Percentiles rank a stretch among this genome's conserved stretches.
These are phyloP conservation scores for Porites cylindrica DNA, from an alignment of 92 coral and sea anemone genomes.

Conservation along the genomic window DNA sequence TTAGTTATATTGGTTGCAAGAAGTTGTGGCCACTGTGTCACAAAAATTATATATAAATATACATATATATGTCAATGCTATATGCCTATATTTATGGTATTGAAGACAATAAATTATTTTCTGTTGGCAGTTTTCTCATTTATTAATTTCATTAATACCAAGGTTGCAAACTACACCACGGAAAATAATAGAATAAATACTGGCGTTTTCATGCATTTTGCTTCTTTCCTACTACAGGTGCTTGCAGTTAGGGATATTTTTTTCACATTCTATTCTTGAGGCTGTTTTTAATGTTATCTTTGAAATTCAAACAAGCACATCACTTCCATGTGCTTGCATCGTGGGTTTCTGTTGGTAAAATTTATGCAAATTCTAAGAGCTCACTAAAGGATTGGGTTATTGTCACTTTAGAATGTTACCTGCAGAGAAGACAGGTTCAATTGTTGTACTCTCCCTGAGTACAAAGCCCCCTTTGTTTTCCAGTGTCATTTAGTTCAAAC, in stretches of 20 bases:
- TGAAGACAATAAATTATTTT: slow-evolving; percentile 76
- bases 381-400: slow-evolving; percentile 33
- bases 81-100: slow-evolving; percentile 73
- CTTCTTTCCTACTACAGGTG: slow-evolving; percentile 7
- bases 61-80: slow-evolving; percentile 42
- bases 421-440: slow-evolving; percentile 64
- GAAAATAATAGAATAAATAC: background rate
- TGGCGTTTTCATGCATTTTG: too few species aligned
- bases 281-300: background rate
- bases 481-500: slow-evolving; percentile 40
- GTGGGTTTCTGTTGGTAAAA: slow-evolving; percentile 10
- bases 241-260: background rate
- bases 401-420: slow-evolving; percentile 65
- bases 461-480: slow-evolving; percentile 54
- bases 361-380: slow-evolving; percentile 66
- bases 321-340: slow-evolving; percentile 72
- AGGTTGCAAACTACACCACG: slow-evolving; percentile 26
- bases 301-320: slow-evolving; percentile 23
- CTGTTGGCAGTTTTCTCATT: slow-evolving; percentile 55
- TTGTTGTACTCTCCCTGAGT: slow-evolving; percentile 35
- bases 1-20: slow-evolving; percentile 30
- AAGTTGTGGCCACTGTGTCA: slow-evolving; percentile 8
- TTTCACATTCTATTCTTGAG: background rate
- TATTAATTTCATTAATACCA: slow-evolving; percentile 28
- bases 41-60: slow-evolving; percentile 5